phyloP scores from a whole-genome alignment of 2,888 invertebrate genomes.

The Trichopoda pennipes region DNA sequence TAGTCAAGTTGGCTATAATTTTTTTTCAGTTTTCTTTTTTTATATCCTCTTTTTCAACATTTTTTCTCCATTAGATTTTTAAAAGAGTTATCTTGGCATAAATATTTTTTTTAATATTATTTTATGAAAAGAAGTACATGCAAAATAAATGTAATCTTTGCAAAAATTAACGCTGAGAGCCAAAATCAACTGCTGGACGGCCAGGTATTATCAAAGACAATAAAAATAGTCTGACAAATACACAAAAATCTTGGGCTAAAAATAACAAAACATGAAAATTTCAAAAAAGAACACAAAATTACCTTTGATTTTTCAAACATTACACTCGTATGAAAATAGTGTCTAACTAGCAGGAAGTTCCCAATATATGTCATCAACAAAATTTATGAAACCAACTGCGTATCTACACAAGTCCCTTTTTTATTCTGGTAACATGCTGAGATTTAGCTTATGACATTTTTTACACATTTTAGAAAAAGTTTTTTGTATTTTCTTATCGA shows the following conservation, averaged over 20 bases:
- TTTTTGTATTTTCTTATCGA: not conserved
- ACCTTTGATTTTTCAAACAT: not conserved
- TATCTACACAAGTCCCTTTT: not conserved
- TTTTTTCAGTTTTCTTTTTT: no score
- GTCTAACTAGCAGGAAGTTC: not conserved
- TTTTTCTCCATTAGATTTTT: no score
- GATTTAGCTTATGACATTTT: slow-evolving; percentile 1
- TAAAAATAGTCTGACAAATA: slow-evolving; percentile 37
- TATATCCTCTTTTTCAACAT: no score
- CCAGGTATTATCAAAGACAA: slow-evolving; percentile 28
- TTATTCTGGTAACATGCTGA: not conserved
- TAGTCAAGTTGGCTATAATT: no score
- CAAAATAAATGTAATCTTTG: no score
- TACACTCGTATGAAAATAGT: not conserved
- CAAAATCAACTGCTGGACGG: slow-evolving; percentile 6
- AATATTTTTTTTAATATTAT: no score
- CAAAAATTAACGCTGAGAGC: not conserved
- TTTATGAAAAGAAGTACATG: no score
- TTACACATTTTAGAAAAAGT: not conserved
- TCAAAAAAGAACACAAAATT: not conserved
- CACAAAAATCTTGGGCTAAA: slow-evolving; percentile 35
- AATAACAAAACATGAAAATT: slow-evolving; percentile 6
- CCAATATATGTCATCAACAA: no score
- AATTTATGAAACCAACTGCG: slow-evolving; percentile 11
- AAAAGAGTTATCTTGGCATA: no score